Evolutionary conservation across 2,797 vertebrate genomes (phyloP), one percentile per base, ranked within the genome.

Genomic region (Pseudochirops cupreus): DNA sequence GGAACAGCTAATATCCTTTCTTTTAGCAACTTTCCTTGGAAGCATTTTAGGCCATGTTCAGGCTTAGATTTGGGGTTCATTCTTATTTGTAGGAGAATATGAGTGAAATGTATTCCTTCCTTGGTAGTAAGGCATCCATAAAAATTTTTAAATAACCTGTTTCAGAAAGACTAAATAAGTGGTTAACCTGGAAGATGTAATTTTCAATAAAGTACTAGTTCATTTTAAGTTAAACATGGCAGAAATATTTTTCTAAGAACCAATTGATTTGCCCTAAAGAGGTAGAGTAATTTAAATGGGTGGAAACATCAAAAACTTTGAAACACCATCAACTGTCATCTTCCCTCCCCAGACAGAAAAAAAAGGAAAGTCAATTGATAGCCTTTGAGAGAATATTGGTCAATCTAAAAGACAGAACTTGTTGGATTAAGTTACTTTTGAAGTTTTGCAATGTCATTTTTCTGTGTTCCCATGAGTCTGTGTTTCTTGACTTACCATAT

Each of bases 21-120:
- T 94, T 93, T 58, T 46, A 95, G 91, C 1, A 93, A 91, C 46
- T 90, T 50, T 91, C 94, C 95, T 53, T 95, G 94, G 93, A 97
- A 97, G 95, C 96, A 97, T 97, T 98, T 97, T 97, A 96, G 18
- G 0, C 92, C 96, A 95, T 95, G 89, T 92, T 46, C 74, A 57
- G 28, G 93, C 56, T 16, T 0, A 0, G 33, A 46, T 28, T 12
- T 31, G 56, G 59, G 55, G 16, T 62, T 95, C 59, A 11, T 95
- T 95, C 18, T 74, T 91, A 57, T 93, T 10, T 95, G 58, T 57
- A 29, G 58, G 28, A 91, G 92, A 57, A 31, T 56, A 52, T 54
- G 93, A 91, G 24, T 67, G 92, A 57, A 14, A n/a, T 67, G 39
- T 13, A 91, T 0, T 87, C 18, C 46, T 91, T 58, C 93, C n/a